Percentiles rank a stretch among this genome's conserved stretches.
Conservation (phyloP, 2,888 invertebrate species). For the Chelonus formosanus region DNA sequence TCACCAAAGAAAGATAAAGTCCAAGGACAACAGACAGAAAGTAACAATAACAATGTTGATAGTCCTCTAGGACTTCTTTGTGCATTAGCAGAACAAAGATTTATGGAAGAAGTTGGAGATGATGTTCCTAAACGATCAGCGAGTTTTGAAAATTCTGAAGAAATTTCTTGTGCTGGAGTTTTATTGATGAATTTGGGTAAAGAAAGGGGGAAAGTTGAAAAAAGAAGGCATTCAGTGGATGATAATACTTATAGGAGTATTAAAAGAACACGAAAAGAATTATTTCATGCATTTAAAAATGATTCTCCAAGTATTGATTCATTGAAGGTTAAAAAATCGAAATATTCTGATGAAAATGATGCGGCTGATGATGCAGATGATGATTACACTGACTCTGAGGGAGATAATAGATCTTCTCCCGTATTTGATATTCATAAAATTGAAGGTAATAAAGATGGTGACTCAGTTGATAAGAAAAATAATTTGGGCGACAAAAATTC, state of each 20-base stretch:
- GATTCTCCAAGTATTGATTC: background rate
- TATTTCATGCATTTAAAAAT: conserved; percentile 39
- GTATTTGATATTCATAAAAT: background rate
- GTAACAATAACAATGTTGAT: conserved; percentile 63
- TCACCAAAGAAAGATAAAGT: conserved; percentile 62
- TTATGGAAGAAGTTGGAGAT: conserved; percentile 76
- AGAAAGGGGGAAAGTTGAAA: conserved; percentile 41
- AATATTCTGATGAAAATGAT: conserved; percentile 7
- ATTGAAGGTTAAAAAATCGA: background rate
- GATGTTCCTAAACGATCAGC: conserved; percentile 52
- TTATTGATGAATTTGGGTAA: conserved; percentile 49
- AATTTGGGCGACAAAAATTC: background rate
- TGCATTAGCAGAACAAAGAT: conserved; percentile 84
- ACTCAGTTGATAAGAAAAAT: conserved; percentile 20
- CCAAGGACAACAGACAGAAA: conserved; percentile 62
- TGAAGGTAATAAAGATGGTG: background rate
- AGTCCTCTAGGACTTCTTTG: conserved; percentile 76
- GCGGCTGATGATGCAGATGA: conserved; percentile 35
- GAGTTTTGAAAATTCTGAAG: conserved; percentile 50
- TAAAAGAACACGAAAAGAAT: conserved; percentile 31
- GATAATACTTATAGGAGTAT: conserved; percentile 35
- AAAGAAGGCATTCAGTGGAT: conserved; percentile 45
- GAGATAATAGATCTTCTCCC: conserved; percentile 15
- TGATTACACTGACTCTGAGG: conserved; percentile 47
- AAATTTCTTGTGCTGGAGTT: conserved; percentile 51